phyloP scores from a whole-genome alignment of 2,113 vertebrate species.

The Pardalotus punctatus region DNA sequence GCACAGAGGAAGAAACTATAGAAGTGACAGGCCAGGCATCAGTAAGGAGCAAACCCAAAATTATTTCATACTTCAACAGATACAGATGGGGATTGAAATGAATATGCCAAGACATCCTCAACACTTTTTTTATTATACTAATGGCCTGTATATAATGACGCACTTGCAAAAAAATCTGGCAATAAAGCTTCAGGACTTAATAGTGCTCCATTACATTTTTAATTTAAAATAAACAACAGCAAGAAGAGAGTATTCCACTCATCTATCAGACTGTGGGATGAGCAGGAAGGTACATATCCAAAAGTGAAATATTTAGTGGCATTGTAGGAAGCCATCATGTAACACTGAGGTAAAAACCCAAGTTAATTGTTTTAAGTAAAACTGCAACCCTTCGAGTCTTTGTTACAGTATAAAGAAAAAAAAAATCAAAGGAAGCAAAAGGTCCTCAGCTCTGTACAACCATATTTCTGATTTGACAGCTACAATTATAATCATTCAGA shows the following conservation, averaged over 20 bases:
- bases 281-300: neutral
- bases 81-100: neutral
- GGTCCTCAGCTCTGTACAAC: conserved; percentile 21
- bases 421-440: conserved; percentile 36
- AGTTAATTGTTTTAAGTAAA: neutral
- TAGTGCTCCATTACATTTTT: neutral
- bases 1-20: neutral
- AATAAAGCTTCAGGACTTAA: neutral
- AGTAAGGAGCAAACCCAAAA: neutral
- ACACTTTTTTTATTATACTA: neutral
- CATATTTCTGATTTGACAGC: conserved; percentile 74
- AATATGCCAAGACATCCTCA: neutral
- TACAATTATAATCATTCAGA: conserved; percentile 73
- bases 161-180: neutral
- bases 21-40: neutral
- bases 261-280: neutral
- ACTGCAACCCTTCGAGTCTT: conserved; percentile 5
- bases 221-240: neutral
- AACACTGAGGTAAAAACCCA: neutral
- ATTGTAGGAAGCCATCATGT: neutral
- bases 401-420: conserved; percentile 18
- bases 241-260: neutral
- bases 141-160: neutral
- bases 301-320: neutral
- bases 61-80: neutral